These are phyloP conservation scores for Chlorops oryzae DNA, from an alignment of 1,140 invertebrate genomes.

Conservation along the genomic window DNA sequence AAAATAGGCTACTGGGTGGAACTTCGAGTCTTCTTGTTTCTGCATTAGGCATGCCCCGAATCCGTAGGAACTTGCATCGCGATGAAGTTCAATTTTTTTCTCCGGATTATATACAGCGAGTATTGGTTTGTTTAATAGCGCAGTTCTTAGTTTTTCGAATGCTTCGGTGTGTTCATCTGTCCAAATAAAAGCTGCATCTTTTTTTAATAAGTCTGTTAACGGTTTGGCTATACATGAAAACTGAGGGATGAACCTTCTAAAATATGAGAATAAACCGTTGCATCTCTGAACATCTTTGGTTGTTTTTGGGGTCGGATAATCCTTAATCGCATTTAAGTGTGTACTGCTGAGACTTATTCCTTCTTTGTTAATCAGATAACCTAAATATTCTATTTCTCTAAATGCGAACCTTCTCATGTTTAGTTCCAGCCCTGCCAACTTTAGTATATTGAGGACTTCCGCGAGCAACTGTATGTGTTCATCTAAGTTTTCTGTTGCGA, in stretches of 20 bases:
- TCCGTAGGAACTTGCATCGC: constrained; percentile 19
- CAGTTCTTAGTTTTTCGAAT: too few relatives aligned
- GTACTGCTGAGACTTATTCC: constrained; percentile 20
- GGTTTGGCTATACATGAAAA: constrained; percentile 25
- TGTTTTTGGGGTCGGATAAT: too few relatives aligned
- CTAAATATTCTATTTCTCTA: constrained; percentile 20
- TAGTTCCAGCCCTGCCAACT: constrained; percentile 34
- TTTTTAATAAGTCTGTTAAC: constrained; percentile 25
- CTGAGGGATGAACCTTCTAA: constrained; percentile 19
- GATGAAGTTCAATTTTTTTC: constrained; percentile 28
- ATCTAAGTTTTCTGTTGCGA: background rate
- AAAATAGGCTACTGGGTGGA: constrained; percentile 10
- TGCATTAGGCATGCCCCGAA: constrained; percentile 25
- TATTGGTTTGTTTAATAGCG: too few relatives aligned
- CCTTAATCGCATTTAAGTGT: constrained; percentile 34
- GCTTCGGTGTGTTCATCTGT: too few relatives aligned
- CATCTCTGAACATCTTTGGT: too few relatives aligned
- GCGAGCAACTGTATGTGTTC: constrained; percentile 13
- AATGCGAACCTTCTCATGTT: constrained; percentile 40
- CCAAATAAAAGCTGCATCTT: constrained; percentile 25
- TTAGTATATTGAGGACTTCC: constrained; percentile 21
- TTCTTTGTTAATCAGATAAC: constrained; percentile 17
- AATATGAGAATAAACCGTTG: constrained; percentile 1
- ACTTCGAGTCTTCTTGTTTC: constrained; percentile 11
- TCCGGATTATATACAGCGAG: too few relatives aligned